Base-by-base conservation (phyloP, 2,888 invertebrate genomes). In the Lasioglossum lativentre region DNA sequence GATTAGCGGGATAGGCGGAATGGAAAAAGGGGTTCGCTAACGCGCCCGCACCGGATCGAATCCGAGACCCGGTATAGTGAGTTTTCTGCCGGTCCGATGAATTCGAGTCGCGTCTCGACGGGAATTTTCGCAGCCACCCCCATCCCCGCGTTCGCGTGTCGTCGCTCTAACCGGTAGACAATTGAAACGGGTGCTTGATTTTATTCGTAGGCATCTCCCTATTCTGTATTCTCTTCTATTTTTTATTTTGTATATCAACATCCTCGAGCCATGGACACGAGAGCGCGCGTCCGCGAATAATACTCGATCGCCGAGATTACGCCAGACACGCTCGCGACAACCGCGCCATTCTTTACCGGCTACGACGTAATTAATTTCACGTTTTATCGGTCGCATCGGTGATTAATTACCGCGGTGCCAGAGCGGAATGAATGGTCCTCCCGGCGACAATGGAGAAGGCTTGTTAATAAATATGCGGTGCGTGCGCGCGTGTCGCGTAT, bases 361-460 rank as follows among this genome's bases (percentile, higher is more conserved):
- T 76, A 68, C 83, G 75, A 83, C 86, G 86, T 83, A 83, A 87
- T 87, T 87, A 87, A 87, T 87, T 87, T 80, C 75, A 42, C 86
- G 86, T 86, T 87, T 87, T 87, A 87, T 86, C 87, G 87, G 87
- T 63, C 73, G 71, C 83, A 86, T 83, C 87, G 87, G 56, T 82
- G 78, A 87, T 87, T 86, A 87, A 87, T 87, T 87, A 86, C 68
- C 8, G 27, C 40, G 52, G 38, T 59, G 59, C 19, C 45, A 59
- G 70, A 45, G 79, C n/a, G 59, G 75, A 83, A 87, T 82, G 83
- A 87, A 87, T 83, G 83, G 82, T 56, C 40, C 78, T 77, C 59
- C 34, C 27, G 82, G 63, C 72, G 83, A 86, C 83, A 82, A 80
- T 83, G 59, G 79, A 73, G 87, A 80, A 80, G 52, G 45, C 74